phyloP scores from a whole-genome alignment of 2,888 invertebrate genomes.

The Synanthedon vespiformis region DNA sequence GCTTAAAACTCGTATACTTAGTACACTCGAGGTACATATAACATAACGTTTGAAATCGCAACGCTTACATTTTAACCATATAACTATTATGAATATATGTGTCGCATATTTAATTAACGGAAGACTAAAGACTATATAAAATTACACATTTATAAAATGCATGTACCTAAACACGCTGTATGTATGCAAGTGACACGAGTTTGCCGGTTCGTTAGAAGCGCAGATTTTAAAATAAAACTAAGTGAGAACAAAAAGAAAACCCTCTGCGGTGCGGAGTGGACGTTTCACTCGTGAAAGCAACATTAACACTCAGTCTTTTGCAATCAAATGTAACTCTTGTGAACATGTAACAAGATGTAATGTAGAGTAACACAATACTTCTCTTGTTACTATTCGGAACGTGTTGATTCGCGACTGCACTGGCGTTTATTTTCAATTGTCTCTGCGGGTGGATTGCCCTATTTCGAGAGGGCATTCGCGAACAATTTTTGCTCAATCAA shows the following conservation, averaged over 20 bases:
- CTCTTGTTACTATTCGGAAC: slow-evolving; percentile 21
- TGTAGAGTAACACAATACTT: slow-evolving; percentile 17
- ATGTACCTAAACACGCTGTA: slow-evolving; percentile 8
- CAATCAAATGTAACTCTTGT: slow-evolving; percentile 26
- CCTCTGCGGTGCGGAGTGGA: slow-evolving; percentile 34
- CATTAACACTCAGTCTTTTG: slow-evolving; percentile 13
- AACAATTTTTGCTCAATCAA: slow-evolving; percentile 46
- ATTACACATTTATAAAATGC: no score
- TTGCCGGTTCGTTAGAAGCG: slow-evolving; percentile 52
- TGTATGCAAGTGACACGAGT: slow-evolving; percentile 45
- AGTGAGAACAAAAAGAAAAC: slow-evolving; percentile 51
- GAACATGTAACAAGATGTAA: slow-evolving; percentile 27
- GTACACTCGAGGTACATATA: no score
- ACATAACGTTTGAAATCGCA: no score
- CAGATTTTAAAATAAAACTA: slow-evolving; percentile 64
- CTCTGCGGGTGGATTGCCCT: slow-evolving; percentile 61
- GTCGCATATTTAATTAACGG: no score
- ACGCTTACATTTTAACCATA: no score
- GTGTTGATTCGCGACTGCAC: slow-evolving; percentile 15
- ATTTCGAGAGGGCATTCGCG: slow-evolving; percentile 49
- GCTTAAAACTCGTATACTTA: no score
- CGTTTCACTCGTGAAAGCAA: slow-evolving; percentile 41
- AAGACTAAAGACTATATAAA: no score
- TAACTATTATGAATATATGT: no score
- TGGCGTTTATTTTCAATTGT: slow-evolving; percentile 61